Percentiles rank a stretch among this genome's conserved stretches.
These are phyloP conservation scores for Ptilorrhoa leucosticta DNA, from an alignment of 2,113 vertebrate genomes.

Conservation along the genomic window DNA sequence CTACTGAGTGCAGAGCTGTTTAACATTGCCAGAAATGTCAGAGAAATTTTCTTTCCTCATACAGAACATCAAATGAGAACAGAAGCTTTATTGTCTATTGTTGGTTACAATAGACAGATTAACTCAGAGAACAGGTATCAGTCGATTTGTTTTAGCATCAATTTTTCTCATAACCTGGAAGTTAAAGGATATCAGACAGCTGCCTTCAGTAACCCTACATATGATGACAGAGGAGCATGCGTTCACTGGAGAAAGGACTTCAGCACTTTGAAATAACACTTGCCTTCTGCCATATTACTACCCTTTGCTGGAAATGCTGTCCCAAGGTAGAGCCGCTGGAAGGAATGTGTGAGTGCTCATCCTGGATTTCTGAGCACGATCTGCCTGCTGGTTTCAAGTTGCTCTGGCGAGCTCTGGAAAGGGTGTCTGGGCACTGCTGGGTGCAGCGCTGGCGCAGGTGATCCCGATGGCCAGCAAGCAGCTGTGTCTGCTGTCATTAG, in stretches of 20 bases:
- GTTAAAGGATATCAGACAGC: not conserved
- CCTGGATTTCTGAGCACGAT: not conserved
- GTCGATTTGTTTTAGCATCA: not conserved
- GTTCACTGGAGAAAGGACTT: not conserved
- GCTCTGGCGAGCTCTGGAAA: accelerated
- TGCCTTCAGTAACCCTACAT: not conserved
- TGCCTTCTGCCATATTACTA: not conserved
- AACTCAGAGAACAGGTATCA: not conserved
- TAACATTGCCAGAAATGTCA: not conserved
- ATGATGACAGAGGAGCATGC: not conserved
- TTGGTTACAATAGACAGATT: not conserved
- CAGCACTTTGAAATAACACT: not conserved
- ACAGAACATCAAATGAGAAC: not conserved
- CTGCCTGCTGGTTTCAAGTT: not conserved
- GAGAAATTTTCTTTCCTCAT: not conserved
- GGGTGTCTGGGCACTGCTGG: not conserved
- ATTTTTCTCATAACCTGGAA: not conserved
- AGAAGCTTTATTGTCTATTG: too few relatives aligned
- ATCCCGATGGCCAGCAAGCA: accelerated
- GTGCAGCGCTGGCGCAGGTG: accelerated
- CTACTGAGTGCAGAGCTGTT: not conserved
- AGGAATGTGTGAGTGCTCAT: accelerated
- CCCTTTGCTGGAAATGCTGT: not conserved
- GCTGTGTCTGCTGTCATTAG: not conserved
- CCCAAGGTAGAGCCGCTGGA: not conserved